Percentiles rank a stretch among this genome's conserved stretches.
Conservation (phyloP, 92 coral and sea anemone species). For the Zoanthus gigantus region DNA sequence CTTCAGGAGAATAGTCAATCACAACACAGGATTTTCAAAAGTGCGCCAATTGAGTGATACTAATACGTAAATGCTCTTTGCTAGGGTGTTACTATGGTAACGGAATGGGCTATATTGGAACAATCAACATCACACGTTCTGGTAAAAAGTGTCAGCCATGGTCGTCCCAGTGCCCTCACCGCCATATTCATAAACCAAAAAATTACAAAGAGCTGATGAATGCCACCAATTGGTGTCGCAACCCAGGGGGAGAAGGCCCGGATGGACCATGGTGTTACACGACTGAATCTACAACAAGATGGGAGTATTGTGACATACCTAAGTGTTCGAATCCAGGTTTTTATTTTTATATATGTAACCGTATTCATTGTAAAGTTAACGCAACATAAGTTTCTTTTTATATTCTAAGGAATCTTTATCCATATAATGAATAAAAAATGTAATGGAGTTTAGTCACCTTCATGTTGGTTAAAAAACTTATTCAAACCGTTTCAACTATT, state of each 20-base stretch:
- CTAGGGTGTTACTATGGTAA: constrained; percentile 70
- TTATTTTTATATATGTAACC: too few relatives aligned
- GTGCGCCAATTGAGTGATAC: too few relatives aligned
- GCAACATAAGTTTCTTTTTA: too few relatives aligned
- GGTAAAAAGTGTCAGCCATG: constrained; percentile 76
- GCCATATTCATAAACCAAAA: constrained; percentile 58
- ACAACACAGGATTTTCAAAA: too few relatives aligned
- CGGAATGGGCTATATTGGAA: constrained; percentile 75
- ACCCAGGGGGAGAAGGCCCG: constrained; percentile 75
- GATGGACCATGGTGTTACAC: constrained; percentile 84
- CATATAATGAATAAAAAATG: too few relatives aligned
- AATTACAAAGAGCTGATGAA: constrained; percentile 62
- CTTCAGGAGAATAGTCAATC: too few relatives aligned
- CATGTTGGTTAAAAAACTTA: too few relatives aligned
- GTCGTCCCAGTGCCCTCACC: constrained; percentile 88
- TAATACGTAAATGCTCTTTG: neutral
- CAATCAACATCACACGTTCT: constrained; percentile 65
- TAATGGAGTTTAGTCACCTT: too few relatives aligned
- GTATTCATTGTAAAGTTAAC: too few relatives aligned
- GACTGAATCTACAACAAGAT: constrained; percentile 49
- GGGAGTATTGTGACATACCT: constrained; percentile 77
- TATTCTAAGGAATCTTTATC: too few relatives aligned
- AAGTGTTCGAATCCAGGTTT: constrained; percentile 40
- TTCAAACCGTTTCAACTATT: too few relatives aligned
- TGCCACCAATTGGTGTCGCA: constrained; percentile 75